These are phyloP conservation scores for Ondatra zibethicus DNA, from an alignment of 2,113 vertebrate genomes.

Conservation along the genomic window DNA sequence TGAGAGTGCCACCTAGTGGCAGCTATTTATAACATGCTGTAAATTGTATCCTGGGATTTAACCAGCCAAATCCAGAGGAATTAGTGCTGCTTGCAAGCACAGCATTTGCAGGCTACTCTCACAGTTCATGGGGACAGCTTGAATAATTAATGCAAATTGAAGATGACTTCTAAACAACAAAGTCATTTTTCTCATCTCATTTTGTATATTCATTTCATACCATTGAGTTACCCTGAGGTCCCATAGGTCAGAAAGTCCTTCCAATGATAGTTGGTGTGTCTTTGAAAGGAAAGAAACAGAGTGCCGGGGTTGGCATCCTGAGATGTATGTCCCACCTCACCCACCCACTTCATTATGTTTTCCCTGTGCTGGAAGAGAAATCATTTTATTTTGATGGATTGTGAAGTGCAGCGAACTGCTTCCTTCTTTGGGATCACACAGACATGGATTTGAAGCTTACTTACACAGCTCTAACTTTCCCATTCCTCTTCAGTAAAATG, in stretches of 20 bases:
- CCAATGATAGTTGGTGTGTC: rapidly evolving
- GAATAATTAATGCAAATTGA: background rate
- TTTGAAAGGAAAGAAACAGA: background rate
- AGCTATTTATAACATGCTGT: background rate
- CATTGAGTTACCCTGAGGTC: background rate
- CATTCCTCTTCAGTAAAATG: background rate
- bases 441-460: background rate
- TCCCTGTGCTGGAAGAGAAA: background rate
- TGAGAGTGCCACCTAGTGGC: conserved; percentile 74
- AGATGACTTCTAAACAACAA: background rate
- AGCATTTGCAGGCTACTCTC: background rate
- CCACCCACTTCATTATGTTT: background rate
- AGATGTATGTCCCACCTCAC: background rate
- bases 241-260: background rate
- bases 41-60: background rate
- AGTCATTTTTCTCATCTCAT: background rate
- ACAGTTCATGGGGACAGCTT: background rate
- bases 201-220: background rate
- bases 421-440: background rate
- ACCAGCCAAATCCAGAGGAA: background rate
- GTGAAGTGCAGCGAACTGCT: background rate
- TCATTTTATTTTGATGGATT: background rate
- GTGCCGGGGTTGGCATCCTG: background rate
- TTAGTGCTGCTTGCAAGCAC: rapidly evolving
- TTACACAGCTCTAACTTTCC: background rate